Evolutionary conservation across 2,797 vertebrate genomes (phyloP).

Genomic region (Platalea minor): DNA sequence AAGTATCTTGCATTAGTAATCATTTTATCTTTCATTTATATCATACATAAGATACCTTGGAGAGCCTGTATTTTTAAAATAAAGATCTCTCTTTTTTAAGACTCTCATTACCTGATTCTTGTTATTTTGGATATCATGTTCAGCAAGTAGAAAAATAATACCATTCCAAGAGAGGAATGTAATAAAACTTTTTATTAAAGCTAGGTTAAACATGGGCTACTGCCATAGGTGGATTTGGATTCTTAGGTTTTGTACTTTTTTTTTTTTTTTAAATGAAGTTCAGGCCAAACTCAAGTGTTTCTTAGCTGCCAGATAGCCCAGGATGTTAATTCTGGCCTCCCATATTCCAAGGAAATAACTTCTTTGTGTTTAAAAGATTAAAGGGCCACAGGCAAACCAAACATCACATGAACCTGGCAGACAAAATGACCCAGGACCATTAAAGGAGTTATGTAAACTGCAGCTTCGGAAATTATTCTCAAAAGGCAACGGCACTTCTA

Average conservation of each 20-base stretch:
- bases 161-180: background rate
- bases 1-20: background rate
- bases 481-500: background rate
- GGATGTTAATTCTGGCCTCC: background rate
- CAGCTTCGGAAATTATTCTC: background rate
- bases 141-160: background rate
- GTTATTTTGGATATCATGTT: background rate
- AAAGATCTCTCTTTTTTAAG: background rate
- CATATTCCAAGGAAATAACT: background rate
- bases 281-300: background rate
- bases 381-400: background rate
- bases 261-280: background rate
- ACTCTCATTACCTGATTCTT: background rate
- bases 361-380: conserved; percentile 20
- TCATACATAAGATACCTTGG: background rate
- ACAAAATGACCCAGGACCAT: background rate
- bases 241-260: background rate
- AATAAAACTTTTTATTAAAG: background rate
- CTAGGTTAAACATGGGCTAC: background rate
- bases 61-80: background rate
- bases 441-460: background rate
- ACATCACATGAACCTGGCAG: background rate
- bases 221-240: background rate
- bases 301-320: background rate
- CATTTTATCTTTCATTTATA: background rate